Conservation (phyloP, 1,140 invertebrate species). For the Hycleus phaleratus region DNA sequence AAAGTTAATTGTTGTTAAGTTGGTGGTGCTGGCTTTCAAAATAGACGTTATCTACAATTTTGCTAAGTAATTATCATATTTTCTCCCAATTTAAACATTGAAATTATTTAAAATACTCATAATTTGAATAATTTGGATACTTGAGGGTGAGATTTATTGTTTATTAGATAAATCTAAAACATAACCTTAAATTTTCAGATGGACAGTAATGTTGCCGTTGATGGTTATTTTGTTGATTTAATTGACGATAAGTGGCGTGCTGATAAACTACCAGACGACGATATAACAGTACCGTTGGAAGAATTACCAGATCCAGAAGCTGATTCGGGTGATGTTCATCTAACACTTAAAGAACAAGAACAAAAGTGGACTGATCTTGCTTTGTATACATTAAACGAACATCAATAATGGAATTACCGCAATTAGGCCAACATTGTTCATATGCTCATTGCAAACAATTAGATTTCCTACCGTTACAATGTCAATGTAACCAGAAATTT, state of each 20-base stretch:
- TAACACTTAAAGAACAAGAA: conserved; percentile 85
- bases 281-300: conserved; percentile 77
- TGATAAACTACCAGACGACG: conserved; percentile 81
- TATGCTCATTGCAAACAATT: conserved; percentile 44
- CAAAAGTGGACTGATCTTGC: conserved; percentile 82
- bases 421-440: conserved; percentile 47
- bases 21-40: no score
- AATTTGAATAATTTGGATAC: neutral
- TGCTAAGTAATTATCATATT: no score
- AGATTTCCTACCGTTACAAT: conserved; percentile 48
- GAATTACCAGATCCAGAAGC: conserved; percentile 91
- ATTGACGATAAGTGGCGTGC: conserved; percentile 84
- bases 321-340: conserved; percentile 82
- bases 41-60: no score
- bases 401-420: conserved; percentile 45
- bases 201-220: conserved; percentile 42
- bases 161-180: neutral
- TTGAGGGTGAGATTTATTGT: neutral
- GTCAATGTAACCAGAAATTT: conserved; percentile 46
- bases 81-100: no score
- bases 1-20: no score
- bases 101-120: no score
- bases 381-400: conserved; percentile 48
- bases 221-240: conserved; percentile 77
- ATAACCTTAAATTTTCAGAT: conserved; percentile 17